Evolutionary conservation across 1,140 invertebrate genomes (phyloP).

Genomic region (Caenorhabditis latens): DNA sequence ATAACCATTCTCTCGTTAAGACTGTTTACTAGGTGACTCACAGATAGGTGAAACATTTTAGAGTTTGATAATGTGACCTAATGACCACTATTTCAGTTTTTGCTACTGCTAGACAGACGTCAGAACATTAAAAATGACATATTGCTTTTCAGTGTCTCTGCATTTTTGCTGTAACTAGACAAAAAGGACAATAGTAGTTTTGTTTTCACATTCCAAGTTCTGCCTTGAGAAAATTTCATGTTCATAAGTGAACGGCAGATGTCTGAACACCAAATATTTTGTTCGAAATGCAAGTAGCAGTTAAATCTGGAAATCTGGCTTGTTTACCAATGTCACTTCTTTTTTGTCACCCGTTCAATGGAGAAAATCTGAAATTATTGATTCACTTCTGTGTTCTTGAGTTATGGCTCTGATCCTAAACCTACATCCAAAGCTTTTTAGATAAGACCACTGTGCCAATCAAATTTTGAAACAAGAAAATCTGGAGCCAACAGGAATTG

Average conservation of each 20-base stretch:
- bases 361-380: too few species aligned
- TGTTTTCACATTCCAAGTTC: slow-evolving; percentile 11
- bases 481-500: too few species aligned
- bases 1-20: too few species aligned
- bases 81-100: not conserved
- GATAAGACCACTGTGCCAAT: too few species aligned
- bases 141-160: not conserved
- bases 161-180: not conserved
- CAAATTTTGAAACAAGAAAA: too few species aligned
- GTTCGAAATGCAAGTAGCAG: too few species aligned
- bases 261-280: not conserved
- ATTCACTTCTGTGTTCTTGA: too few species aligned
- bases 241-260: not conserved
- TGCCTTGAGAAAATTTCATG: not conserved
- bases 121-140: not conserved
- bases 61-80: not conserved
- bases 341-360: too few species aligned
- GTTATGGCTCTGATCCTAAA: too few species aligned
- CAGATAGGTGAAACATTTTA: not conserved
- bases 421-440: too few species aligned
- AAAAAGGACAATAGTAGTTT: not conserved
- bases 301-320: too few species aligned
- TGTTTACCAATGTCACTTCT: too few species aligned
- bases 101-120: not conserved
- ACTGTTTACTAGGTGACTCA: not conserved